Evolutionary conservation across 2,113 vertebrate genomes (phyloP).

Genomic region (Callospermophilus lateralis): DNA sequence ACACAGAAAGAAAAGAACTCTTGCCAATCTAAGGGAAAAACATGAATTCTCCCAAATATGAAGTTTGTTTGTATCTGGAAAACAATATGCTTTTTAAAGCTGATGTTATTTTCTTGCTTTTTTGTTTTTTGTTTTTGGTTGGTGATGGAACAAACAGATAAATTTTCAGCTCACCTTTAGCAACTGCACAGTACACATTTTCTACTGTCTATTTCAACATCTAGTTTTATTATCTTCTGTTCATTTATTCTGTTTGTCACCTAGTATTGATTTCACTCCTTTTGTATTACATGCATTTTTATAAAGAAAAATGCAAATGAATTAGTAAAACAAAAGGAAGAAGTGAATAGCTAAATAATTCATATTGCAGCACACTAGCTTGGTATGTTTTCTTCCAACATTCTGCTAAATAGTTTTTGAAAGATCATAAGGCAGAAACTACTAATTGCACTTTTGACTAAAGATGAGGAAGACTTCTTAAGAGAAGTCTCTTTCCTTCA

Average conservation of each 20-base stretch:
- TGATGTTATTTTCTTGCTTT: background rate
- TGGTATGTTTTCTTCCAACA: background rate
- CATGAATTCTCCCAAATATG: background rate
- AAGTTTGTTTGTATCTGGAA: background rate
- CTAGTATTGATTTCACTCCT: constrained; percentile 11
- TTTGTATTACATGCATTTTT: background rate
- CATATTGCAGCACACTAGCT: background rate
- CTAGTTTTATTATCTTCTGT: constrained; percentile 14
- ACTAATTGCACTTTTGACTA: background rate
- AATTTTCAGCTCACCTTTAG: background rate
- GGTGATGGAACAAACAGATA: background rate
- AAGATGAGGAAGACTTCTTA: background rate
- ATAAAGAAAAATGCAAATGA: background rate
- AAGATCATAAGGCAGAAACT: background rate
- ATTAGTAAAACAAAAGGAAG: background rate
- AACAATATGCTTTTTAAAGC: background rate
- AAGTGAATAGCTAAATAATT: background rate
- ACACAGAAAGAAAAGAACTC: background rate
- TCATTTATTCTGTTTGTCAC: background rate
- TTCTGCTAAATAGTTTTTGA: background rate
- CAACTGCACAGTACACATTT: background rate
- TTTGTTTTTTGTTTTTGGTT: background rate
- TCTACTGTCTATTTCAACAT: background rate
- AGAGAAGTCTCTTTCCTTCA: background rate
- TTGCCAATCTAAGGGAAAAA: background rate